Percentiles rank a stretch among this genome's conserved stretches.
These are phyloP conservation scores for Mareca strepera DNA, from an alignment of 2,797 vertebrate species.

Conservation along the genomic window DNA sequence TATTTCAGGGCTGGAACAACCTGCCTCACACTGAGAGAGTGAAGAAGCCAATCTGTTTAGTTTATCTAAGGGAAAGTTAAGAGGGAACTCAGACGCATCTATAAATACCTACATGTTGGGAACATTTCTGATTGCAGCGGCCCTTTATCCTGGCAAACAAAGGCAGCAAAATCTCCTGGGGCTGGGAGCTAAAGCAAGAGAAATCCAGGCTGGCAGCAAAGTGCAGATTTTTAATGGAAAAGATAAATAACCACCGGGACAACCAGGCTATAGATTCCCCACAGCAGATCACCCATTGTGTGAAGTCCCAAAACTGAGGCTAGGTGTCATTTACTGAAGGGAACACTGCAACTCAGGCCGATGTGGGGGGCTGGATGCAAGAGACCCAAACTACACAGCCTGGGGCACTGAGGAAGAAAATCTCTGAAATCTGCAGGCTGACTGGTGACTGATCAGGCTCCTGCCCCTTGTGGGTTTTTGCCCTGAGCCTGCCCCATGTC, in stretches of 20 bases:
- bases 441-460: not conserved
- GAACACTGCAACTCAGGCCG: not conserved
- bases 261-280: not conserved
- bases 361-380: not conserved
- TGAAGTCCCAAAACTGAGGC: not conserved
- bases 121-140: slow-evolving; percentile 50
- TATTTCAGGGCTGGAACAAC: slow-evolving; percentile 60
- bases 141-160: slow-evolving; percentile 54
- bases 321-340: not conserved
- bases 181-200: not conserved
- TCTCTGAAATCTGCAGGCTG: not conserved
- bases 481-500: not conserved
- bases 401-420: not conserved
- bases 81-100: slow-evolving; percentile 46
- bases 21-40: slow-evolving; percentile 24
- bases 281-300: not conserved
- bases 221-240: not conserved
- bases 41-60: slow-evolving; percentile 62
- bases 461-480: not conserved
- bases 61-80: slow-evolving; percentile 60
- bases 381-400: not conserved
- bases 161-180: slow-evolving; percentile 38
- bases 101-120: slow-evolving; percentile 58
- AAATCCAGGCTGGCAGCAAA: slow-evolving; percentile 22
- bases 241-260: not conserved